Percentiles rank a stretch among this genome's conserved stretches.
Conservation (phyloP, 2,113 vertebrate species). For the Syngnathus scovelli region DNA sequence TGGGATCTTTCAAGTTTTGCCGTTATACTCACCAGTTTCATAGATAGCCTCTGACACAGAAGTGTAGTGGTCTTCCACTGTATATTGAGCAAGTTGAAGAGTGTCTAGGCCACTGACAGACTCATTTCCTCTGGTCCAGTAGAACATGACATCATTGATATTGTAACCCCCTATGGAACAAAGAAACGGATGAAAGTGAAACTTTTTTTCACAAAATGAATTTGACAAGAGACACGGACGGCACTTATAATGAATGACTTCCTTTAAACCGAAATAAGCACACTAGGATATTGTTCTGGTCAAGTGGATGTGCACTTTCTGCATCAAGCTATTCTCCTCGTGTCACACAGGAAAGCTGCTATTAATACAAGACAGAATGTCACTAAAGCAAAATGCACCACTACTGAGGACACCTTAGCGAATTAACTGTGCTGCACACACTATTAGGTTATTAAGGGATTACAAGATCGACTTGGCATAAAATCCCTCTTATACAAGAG, state of each 20-base stretch:
- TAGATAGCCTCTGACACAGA: conserved; percentile 85
- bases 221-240: background rate
- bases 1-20: background rate
- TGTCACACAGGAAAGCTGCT: background rate
- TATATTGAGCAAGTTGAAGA: conserved; percentile 82
- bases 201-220: background rate
- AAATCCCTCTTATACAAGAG: conserved; percentile 14
- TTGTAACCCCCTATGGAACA: conserved; percentile 83
- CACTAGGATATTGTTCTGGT: background rate
- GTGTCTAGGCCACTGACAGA: conserved; percentile 83
- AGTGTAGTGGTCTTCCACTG: conserved; percentile 85
- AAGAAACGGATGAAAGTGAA: background rate
- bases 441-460: conserved; percentile 30
- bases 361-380: background rate
- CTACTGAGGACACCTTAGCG: conserved; percentile 21
- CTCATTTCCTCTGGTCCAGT: conserved; percentile 88
- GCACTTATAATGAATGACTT: conserved; percentile 1
- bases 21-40: conserved; percentile 75
- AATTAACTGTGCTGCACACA: conserved; percentile 23
- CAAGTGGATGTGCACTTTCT: background rate
- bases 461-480: conserved; percentile 25
- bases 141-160: conserved; percentile 84
- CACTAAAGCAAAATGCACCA: conserved; percentile 8
- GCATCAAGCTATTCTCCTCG: conserved; percentile 7
- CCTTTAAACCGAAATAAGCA: background rate